Conservation (phyloP, 2,888 invertebrate species). For the Ophioninae sp. region DNA sequence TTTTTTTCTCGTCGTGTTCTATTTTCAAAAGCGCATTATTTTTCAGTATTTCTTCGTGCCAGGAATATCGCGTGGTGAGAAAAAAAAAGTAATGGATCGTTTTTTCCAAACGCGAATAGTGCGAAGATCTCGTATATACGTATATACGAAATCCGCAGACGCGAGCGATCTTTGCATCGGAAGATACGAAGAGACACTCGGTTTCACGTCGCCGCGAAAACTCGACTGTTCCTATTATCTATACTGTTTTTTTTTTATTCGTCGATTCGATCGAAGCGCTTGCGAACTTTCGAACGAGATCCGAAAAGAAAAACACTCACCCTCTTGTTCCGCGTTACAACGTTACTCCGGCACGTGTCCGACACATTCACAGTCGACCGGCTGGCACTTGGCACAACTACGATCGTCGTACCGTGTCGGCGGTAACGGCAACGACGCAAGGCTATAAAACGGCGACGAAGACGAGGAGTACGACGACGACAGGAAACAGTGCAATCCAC, state of each 20-base stretch:
- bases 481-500: slow-evolving; percentile 78
- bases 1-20: background rate
- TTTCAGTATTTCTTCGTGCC: background rate
- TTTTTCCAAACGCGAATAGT: background rate
- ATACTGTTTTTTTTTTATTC: slow-evolving; percentile 6
- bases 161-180: background rate
- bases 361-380: slow-evolving; percentile 75
- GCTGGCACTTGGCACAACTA: slow-evolving; percentile 73
- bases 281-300: background rate
- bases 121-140: background rate
- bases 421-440: slow-evolving; percentile 36
- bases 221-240: background rate
- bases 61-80: background rate
- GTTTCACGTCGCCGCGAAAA: slow-evolving; percentile 14
- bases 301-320: slow-evolving; percentile 48
- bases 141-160: background rate
- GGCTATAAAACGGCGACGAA: slow-evolving; percentile 48
- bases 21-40: background rate
- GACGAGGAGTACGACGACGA: slow-evolving; percentile 62
- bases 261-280: background rate
- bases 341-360: slow-evolving; percentile 72
- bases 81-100: slow-evolving; percentile 25
- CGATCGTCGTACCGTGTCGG: slow-evolving; percentile 61
- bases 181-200: background rate
- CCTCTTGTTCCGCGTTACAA: slow-evolving; percentile 63